Evolutionary conservation across 2,888 invertebrate species (phyloP).

Genomic region (Pteria penguin): DNA sequence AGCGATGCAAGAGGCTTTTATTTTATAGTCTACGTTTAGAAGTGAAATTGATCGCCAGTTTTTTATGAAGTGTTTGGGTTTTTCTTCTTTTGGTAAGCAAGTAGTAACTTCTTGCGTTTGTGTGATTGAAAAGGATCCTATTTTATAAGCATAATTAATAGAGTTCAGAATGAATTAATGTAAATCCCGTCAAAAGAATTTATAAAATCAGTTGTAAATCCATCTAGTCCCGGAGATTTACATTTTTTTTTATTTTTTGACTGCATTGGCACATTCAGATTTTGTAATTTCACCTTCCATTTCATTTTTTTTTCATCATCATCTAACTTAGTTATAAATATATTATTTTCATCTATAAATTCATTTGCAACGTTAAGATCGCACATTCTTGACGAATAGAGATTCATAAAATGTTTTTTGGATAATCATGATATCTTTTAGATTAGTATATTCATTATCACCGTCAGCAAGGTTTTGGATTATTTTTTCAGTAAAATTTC

Average conservation of each 20-base stretch:
- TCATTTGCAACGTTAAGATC: background rate
- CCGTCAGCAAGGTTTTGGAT: no score
- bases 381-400: background rate
- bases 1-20: background rate
- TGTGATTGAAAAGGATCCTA: constrained; percentile 1
- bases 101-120: no score
- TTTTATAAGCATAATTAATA: background rate
- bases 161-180: no score
- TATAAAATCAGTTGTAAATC: no score
- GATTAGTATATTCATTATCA: no score
- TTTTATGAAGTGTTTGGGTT: no score
- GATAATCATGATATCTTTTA: background rate
- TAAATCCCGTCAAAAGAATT: no score
- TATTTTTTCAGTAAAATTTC: no score
- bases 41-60: no score
- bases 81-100: no score
- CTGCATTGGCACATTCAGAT: background rate
- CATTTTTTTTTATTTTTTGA: background rate
- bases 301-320: background rate
- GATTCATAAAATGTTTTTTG: background rate
- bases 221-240: no score
- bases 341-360: background rate
- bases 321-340: background rate
- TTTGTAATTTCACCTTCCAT: background rate
- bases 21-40: constrained; percentile 2